These are phyloP conservation scores for Synchiropus splendidus DNA, from an alignment of 2,113 vertebrate genomes.

Conservation along the genomic window DNA sequence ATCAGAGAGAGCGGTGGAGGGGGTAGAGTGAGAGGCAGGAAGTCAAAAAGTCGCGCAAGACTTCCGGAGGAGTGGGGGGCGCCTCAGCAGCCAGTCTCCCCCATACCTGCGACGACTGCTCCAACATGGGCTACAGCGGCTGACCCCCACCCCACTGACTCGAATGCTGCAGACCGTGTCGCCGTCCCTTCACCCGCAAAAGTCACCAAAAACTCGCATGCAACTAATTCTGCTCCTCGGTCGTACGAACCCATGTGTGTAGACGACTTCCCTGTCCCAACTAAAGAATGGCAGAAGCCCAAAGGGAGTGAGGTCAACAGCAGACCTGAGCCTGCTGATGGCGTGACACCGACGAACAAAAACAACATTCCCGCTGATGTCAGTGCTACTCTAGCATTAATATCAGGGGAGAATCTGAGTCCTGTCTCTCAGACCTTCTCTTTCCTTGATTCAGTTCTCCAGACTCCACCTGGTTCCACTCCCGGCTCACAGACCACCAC, in stretches of 20 bases:
- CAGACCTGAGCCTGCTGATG: conserved; percentile 19
- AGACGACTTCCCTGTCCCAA: conserved; percentile 23
- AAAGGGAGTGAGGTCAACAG: conserved; percentile 8
- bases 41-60: conserved; percentile 64
- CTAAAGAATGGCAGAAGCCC: conserved; percentile 17
- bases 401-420: conserved; percentile 54
- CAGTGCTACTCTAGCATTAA: conserved; percentile 29
- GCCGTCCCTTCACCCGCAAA: conserved; percentile 25
- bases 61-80: conserved; percentile 68
- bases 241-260: conserved; percentile 47
- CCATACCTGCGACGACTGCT: conserved; percentile 17
- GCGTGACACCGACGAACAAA: conserved; percentile 6
- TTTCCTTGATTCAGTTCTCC: conserved; percentile 65
- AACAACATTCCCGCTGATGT: conserved; percentile 14
- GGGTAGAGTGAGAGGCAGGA: conserved; percentile 62
- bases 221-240: conserved; percentile 24
- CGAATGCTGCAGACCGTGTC: conserved; percentile 13
- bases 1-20: conserved; percentile 65
- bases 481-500: conserved; percentile 46
- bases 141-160: conserved; percentile 20
- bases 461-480: conserved; percentile 50
- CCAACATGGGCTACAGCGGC: conserved; percentile 17
- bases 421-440: conserved; percentile 64
- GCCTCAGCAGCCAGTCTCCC: conserved; percentile 36
- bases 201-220: conserved; percentile 32